A percentile compares a stretch with the other conserved stretches of the same genome.
phyloP scores from a whole-genome alignment of 2,888 invertebrate genomes.

The Agonum fuliginosum region DNA sequence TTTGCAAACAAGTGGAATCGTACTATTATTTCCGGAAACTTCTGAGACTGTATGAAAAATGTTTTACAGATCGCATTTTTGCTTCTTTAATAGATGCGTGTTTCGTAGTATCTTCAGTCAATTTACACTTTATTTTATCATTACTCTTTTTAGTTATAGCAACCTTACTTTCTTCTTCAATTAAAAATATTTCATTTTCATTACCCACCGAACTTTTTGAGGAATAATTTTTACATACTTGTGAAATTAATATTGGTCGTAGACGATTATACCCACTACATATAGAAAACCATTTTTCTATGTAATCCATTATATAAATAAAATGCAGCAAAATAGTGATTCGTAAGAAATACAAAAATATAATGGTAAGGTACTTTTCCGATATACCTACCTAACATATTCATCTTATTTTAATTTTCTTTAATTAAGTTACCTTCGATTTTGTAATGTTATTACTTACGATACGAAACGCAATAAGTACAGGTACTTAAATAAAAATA shows the following conservation, averaged over 20 bases:
- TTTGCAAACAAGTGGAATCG: no score
- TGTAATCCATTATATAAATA: constrained; percentile 29
- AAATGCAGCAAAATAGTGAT: background rate
- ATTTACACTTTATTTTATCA: constrained; percentile 27
- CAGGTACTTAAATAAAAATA: no score
- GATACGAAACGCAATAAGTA: no score
- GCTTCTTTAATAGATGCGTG: constrained; percentile 14
- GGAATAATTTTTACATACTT: constrained; percentile 56
- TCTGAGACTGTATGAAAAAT: constrained; percentile 57
- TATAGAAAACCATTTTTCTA: constrained; percentile 58
- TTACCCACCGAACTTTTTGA: constrained; percentile 4
- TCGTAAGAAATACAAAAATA: constrained; percentile 24
- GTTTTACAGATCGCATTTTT: constrained; percentile 16
- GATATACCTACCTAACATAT: no score
- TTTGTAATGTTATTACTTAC: constrained; percentile 37
- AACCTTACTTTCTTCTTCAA: background rate
- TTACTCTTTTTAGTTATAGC: background rate
- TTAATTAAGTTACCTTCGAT: constrained; percentile 38
- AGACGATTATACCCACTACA: constrained; percentile 61
- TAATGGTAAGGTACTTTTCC: no score
- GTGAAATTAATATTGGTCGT: constrained; percentile 59
- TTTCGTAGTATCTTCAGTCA: background rate
- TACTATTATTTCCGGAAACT: no score
- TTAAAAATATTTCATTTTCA: constrained; percentile 20
- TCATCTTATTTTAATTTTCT: constrained; percentile 29